These are phyloP conservation scores for Eilema caniola DNA, from an alignment of 2,888 invertebrate species.

Conservation along the genomic window DNA sequence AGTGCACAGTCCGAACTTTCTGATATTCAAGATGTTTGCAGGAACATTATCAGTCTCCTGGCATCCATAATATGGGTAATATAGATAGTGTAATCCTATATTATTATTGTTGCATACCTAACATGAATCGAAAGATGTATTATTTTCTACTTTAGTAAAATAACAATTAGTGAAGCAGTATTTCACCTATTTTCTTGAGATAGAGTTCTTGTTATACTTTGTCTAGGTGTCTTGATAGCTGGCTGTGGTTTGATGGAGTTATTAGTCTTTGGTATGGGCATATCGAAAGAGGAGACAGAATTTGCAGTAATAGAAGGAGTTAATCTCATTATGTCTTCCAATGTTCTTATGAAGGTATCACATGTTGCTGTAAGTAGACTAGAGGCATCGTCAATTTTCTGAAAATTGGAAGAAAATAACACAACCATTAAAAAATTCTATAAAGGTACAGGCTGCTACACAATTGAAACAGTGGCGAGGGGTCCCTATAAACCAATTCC, in stretches of 20 bases:
- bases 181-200: constrained; percentile 84
- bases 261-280: constrained; percentile 71
- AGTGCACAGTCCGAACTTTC: too few relatives aligned
- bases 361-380: constrained; percentile 92
- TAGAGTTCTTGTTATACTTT: constrained; percentile 71
- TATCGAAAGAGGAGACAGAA: constrained; percentile 66
- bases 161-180: background rate
- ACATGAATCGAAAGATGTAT: constrained; percentile 7
- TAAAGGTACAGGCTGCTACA: too few relatives aligned
- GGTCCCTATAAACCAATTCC: too few relatives aligned
- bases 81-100: background rate
- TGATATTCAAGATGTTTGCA: too few relatives aligned
- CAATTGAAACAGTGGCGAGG: too few relatives aligned
- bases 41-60: background rate
- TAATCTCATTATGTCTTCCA: constrained; percentile 93
- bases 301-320: constrained; percentile 69
- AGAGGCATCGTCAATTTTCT: constrained; percentile 91
- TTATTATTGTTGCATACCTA: constrained; percentile 7
- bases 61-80: background rate
- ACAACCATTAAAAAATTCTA: background rate
- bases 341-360: constrained; percentile 93
- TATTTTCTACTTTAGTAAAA: constrained; percentile 8
- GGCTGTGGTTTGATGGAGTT: constrained; percentile 55
- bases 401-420: constrained; percentile 59
- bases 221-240: constrained; percentile 63